phyloP scores from a whole-genome alignment of 2,888 invertebrate genomes.

The Blastobasis lacticolella region DNA sequence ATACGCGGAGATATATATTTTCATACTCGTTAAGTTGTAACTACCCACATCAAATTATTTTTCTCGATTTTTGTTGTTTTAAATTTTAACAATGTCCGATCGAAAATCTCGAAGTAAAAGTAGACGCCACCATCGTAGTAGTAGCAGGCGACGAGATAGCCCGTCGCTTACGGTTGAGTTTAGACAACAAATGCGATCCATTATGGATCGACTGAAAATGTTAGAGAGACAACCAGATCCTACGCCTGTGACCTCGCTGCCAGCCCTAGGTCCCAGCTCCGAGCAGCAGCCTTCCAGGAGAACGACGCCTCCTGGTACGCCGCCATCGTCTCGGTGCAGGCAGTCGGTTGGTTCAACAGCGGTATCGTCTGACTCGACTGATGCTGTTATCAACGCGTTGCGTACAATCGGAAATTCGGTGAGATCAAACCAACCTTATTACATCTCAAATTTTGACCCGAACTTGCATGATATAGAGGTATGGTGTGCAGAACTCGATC shows the following conservation, averaged over 20 bases:
- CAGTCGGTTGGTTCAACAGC: neutral
- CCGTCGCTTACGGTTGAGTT: neutral
- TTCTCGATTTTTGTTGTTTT: neutral
- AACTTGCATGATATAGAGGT: constrained; percentile 11
- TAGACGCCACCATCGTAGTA: neutral
- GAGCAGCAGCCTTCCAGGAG: neutral
- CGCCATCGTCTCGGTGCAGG: neutral
- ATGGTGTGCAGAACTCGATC: constrained; percentile 14
- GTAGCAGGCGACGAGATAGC: neutral
- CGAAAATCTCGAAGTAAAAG: neutral
- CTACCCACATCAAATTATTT: neutral
- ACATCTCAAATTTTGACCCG: constrained; percentile 6
- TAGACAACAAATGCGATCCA: neutral
- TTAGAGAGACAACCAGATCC: neutral
- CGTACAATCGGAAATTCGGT: neutral
- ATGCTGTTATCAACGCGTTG: neutral
- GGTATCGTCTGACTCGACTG: neutral
- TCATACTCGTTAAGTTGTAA: neutral
- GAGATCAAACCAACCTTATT: neutral
- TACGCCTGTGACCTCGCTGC: neutral
- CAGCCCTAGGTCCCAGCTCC: neutral
- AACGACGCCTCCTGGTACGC: neutral
- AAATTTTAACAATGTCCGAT: neutral
- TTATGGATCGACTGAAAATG: neutral
- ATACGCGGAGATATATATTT: neutral